Conservation (phyloP, 2,113 vertebrate genomes). For the Colinus virginianus region DNA sequence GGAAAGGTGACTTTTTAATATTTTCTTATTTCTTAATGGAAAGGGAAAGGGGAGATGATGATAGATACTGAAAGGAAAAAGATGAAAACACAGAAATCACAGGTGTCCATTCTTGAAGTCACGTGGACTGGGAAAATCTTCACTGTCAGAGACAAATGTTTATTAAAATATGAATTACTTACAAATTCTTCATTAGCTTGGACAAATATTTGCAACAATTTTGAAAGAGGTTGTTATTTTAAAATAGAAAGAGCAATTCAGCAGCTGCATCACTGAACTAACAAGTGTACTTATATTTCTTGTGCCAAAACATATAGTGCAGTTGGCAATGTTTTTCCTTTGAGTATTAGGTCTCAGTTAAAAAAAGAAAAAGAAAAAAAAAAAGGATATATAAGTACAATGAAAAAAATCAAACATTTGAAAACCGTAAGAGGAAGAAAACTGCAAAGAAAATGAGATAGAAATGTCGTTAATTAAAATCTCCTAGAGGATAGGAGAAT, state of each 20-base stretch:
- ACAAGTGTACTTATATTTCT: neutral
- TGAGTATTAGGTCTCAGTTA: neutral
- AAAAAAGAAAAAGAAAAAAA: neutral
- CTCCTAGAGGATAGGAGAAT: neutral
- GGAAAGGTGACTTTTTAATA: constrained; percentile 74
- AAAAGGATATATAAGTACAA: too few relatives aligned
- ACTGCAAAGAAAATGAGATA: neutral
- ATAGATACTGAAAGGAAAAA: constrained; percentile 32
- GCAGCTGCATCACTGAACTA: neutral
- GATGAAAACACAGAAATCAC: constrained; percentile 27
- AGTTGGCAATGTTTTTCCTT: neutral
- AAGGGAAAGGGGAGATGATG: neutral
- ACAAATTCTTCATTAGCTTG: constrained; percentile 2
- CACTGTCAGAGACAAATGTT: neutral
- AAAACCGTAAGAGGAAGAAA: neutral
- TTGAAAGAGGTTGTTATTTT: constrained; percentile 3
- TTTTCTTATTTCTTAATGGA: constrained; percentile 34
- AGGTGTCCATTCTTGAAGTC: constrained; percentile 26
- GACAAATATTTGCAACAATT: constrained; percentile 21
- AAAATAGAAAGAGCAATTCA: constrained; percentile 11
- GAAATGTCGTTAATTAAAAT: neutral
- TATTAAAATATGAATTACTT: constrained; percentile 39
- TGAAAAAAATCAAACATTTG: neutral
- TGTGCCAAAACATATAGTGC: neutral
- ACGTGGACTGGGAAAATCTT: constrained; percentile 2